Conservation (phyloP, 2,888 invertebrate species). For the Anagyrus pseudococci region DNA sequence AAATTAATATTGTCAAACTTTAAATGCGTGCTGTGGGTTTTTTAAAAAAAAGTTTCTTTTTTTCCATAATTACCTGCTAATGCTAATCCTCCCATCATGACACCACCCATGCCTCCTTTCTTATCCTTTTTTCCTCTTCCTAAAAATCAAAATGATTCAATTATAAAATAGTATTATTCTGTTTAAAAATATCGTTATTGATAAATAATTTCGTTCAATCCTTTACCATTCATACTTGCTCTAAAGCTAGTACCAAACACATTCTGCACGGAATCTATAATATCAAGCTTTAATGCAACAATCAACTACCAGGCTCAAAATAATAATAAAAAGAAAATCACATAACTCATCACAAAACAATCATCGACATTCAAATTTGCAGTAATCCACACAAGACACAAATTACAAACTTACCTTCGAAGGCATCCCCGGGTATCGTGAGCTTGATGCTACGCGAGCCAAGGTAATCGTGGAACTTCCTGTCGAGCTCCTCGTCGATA, state of each 20-base stretch:
- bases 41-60: not conserved
- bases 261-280: too few species aligned
- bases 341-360: not conserved
- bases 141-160: conserved; percentile 44
- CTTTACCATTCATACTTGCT: too few species aligned
- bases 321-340: not conserved
- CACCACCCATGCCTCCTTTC: conserved; percentile 62
- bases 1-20: too few species aligned
- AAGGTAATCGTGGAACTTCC: conserved; percentile 56
- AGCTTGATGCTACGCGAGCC: conserved; percentile 56
- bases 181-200: not conserved
- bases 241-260: too few species aligned
- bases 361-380: not conserved
- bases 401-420: conserved; percentile 60
- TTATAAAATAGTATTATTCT: not conserved
- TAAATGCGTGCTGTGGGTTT: not conserved
- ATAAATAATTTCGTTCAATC: too few species aligned
- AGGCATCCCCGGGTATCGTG: conserved; percentile 57
- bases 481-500: conserved; percentile 55
- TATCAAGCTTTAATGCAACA: too few species aligned
- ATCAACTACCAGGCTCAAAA: too few species aligned
- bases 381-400: not conserved
- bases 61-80: conserved; percentile 61
- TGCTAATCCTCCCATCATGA: conserved; percentile 70
- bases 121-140: conserved; percentile 65